phyloP scores from a whole-genome alignment of 1,140 invertebrate genomes.

The Heliconius himera region DNA sequence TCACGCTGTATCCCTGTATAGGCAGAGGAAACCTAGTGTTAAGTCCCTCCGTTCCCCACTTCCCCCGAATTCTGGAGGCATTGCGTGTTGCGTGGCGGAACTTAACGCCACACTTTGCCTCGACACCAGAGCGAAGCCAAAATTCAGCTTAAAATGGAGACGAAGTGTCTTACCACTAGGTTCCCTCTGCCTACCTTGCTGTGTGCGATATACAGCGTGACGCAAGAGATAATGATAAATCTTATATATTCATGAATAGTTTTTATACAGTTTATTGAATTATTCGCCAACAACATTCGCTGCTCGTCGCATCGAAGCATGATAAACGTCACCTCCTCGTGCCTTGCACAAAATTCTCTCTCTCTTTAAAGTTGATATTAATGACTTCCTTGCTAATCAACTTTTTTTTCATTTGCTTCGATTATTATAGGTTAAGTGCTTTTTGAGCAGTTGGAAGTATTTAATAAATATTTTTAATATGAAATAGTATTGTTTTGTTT shows the following conservation, averaged over 20 bases:
- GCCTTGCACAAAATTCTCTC: constrained; percentile 57
- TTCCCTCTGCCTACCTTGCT: too few species aligned
- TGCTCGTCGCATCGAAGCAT: background rate
- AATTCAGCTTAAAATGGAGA: too few species aligned
- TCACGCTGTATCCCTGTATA: too few species aligned
- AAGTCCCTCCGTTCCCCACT: too few species aligned
- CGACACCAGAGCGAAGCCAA: too few species aligned
- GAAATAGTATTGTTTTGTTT: too few species aligned
- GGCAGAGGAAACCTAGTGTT: too few species aligned
- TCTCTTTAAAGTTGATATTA: constrained; percentile 30
- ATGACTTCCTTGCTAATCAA: constrained; percentile 19
- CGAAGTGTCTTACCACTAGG: too few species aligned
- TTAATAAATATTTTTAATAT: background rate
- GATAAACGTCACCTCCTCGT: constrained; percentile 42
- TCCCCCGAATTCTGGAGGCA: too few species aligned
- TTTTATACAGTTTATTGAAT: background rate
- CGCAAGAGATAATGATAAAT: background rate
- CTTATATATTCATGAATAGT: background rate
- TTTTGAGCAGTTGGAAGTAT: background rate
- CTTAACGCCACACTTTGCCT: too few species aligned
- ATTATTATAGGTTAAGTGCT: constrained; percentile 8
- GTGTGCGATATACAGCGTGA: too few species aligned
- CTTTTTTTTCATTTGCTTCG: background rate
- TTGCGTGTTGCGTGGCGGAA: too few species aligned
- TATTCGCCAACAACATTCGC: background rate